phyloP scores from a whole-genome alignment of 2,797 vertebrate species.

The Pseudopleuronectes americanus region DNA sequence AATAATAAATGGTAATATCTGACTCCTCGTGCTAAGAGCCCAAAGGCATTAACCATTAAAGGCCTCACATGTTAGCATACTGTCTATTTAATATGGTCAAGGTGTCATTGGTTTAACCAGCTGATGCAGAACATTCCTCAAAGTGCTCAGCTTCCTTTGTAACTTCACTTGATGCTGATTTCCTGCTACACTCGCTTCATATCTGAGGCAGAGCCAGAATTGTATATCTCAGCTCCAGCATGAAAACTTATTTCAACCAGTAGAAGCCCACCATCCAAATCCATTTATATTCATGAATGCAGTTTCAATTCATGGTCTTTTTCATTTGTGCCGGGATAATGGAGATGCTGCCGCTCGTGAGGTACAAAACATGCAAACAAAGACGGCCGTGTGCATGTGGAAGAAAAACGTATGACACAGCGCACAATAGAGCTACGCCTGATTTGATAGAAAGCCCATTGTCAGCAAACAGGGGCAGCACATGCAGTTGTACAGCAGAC shows the following conservation, averaged over 20 bases:
- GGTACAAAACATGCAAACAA: slow-evolving; percentile 43
- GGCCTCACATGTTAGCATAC: too few relatives aligned
- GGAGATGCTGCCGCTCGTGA: slow-evolving; percentile 3
- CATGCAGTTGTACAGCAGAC: slow-evolving; percentile 24
- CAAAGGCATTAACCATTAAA: too few relatives aligned
- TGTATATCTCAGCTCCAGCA: neutral
- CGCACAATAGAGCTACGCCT: slow-evolving; percentile 29
- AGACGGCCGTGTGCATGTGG: slow-evolving; percentile 15
- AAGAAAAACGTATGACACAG: slow-evolving; percentile 32
- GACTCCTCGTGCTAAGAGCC: too few relatives aligned
- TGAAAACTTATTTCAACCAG: neutral
- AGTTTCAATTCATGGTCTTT: slow-evolving; percentile 25
- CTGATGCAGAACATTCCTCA: neutral
- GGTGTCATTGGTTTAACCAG: too few relatives aligned
- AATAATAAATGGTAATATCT: too few relatives aligned
- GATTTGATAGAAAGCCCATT: slow-evolving; percentile 33
- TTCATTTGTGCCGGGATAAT: slow-evolving; percentile 28
- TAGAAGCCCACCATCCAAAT: neutral
- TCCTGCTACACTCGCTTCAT: slow-evolving; percentile 8
- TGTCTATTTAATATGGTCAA: too few relatives aligned
- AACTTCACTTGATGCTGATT: neutral
- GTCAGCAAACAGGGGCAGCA: slow-evolving; percentile 41
- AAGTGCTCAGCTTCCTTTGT: neutral
- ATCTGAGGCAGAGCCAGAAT: neutral
- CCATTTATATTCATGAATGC: slow-evolving; percentile 31